Evolutionary conservation across 1,140 invertebrate genomes (phyloP).

Genomic region (Catajapyx aquilonaris): DNA sequence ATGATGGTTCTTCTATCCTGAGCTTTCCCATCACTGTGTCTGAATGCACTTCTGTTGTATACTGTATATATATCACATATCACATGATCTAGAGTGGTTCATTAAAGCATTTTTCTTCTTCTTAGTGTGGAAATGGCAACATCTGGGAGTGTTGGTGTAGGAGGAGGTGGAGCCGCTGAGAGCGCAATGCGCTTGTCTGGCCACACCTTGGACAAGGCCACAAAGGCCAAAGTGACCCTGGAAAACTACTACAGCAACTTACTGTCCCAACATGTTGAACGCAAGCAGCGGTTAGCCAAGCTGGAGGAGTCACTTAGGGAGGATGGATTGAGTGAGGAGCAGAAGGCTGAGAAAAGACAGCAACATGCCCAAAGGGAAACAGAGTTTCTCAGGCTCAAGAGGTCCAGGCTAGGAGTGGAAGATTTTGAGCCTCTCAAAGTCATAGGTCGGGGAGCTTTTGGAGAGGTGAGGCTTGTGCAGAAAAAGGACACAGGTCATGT

Average conservation of each 20-base stretch:
- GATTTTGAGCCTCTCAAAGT: constrained; percentile 98
- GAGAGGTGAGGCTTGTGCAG: constrained; percentile 90
- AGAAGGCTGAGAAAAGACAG: constrained; percentile 67
- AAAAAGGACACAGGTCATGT: constrained; percentile 99
- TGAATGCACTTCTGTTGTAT: no score
- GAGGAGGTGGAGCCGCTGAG: no score
- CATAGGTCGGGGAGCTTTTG: constrained; percentile 90
- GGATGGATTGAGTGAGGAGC: constrained; percentile 64
- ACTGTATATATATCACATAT: no score
- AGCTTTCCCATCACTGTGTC: no score
- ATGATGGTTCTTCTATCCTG: no score
- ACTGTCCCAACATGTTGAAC: constrained; percentile 87
- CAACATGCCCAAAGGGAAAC: constrained; percentile 97
- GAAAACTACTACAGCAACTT: constrained; percentile 99
- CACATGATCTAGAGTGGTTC: no score
- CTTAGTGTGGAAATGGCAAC: no score
- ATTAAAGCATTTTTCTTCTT: no score
- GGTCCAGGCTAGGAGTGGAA: constrained; percentile 88
- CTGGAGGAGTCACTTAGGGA: constrained; percentile 86
- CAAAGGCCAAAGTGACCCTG: constrained; percentile 94
- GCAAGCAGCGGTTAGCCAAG: constrained; percentile 81
- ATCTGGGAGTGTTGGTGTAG: no score
- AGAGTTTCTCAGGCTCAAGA: constrained; percentile 87
- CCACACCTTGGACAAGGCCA: constrained; percentile 95
- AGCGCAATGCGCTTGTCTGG: constrained; percentile 74